Conservation (phyloP, 2,888 invertebrate species). For the Lobophora halterata region DNA sequence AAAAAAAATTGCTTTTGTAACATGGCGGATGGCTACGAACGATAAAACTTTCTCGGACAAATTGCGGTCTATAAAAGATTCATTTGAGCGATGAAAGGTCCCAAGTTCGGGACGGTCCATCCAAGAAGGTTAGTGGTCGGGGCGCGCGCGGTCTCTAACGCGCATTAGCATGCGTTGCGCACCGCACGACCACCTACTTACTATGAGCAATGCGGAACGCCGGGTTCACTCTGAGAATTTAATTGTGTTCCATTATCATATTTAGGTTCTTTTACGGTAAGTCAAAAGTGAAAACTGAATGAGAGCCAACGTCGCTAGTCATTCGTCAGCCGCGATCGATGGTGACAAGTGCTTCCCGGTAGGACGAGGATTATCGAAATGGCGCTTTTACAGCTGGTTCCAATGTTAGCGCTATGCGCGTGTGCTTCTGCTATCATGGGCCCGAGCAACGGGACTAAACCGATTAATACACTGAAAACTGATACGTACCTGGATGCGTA, state of each 20-base stretch:
- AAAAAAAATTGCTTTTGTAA: slow-evolving; percentile 33
- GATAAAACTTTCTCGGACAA: slow-evolving; percentile 68
- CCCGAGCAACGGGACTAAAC: slow-evolving; percentile 60
- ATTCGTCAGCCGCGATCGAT: slow-evolving; percentile 75
- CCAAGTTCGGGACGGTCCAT: slow-evolving; percentile 58
- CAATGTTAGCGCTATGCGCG: slow-evolving; percentile 50
- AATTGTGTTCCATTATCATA: slow-evolving; percentile 81
- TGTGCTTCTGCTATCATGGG: slow-evolving; percentile 64
- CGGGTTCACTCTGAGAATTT: slow-evolving; percentile 75
- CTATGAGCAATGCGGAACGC: slow-evolving; percentile 76
- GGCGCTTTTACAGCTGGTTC: slow-evolving; percentile 49
- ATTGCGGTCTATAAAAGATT: slow-evolving; percentile 63
- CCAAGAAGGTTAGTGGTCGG: slow-evolving; percentile 53
- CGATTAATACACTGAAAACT: slow-evolving; percentile 50
- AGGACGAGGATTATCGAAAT: slow-evolving; percentile 55
- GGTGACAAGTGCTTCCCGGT: slow-evolving; percentile 66
- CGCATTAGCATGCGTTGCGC: slow-evolving; percentile 67
- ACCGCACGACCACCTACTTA: slow-evolving; percentile 64
- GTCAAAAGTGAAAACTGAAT: slow-evolving; percentile 80
- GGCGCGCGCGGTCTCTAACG: slow-evolving; percentile 43
- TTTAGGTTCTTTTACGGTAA: slow-evolving; percentile 79
- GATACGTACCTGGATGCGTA: slow-evolving; percentile 85
- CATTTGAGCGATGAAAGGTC: slow-evolving; percentile 61
- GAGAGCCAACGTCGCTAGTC: slow-evolving; percentile 61
- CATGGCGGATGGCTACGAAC: slow-evolving; percentile 40